Conservation (phyloP, 2,888 invertebrate genomes). For the Syrphus vitripennis region DNA sequence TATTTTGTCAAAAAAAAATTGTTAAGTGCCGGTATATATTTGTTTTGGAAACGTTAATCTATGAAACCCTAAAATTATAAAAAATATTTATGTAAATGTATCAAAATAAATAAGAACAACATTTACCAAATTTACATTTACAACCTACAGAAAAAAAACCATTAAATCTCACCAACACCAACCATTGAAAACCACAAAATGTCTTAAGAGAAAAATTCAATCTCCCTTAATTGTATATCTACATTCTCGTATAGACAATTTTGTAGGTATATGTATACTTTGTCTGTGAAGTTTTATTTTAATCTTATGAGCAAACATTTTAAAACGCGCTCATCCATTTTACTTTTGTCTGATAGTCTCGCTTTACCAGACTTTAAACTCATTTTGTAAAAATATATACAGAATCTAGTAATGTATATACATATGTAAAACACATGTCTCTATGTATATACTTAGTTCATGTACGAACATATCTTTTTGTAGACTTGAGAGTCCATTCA, state of each 20-base stretch:
- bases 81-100: neutral
- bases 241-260: neutral
- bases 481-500: conserved; percentile 3
- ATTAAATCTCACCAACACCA: neutral
- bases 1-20: too few species aligned
- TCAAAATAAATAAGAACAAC: neutral
- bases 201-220: neutral
- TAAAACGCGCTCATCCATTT: neutral
- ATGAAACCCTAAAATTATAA: too few species aligned
- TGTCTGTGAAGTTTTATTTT: conserved; percentile 13
- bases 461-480: neutral
- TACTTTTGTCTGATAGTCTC: neutral
- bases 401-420: neutral
- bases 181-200: neutral
- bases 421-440: neutral
- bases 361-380: neutral
- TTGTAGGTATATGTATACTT: too few species aligned
- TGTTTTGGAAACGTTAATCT: too few species aligned
- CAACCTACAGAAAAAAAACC: neutral
- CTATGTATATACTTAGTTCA: neutral
- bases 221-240: neutral
- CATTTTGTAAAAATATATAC: too few species aligned
- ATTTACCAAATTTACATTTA: neutral
- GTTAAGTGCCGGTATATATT: too few species aligned
- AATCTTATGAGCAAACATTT: neutral